These are phyloP conservation scores for Sabellastarte sp. DNA, from an alignment of 2,888 invertebrate species.

Conservation along the genomic window DNA sequence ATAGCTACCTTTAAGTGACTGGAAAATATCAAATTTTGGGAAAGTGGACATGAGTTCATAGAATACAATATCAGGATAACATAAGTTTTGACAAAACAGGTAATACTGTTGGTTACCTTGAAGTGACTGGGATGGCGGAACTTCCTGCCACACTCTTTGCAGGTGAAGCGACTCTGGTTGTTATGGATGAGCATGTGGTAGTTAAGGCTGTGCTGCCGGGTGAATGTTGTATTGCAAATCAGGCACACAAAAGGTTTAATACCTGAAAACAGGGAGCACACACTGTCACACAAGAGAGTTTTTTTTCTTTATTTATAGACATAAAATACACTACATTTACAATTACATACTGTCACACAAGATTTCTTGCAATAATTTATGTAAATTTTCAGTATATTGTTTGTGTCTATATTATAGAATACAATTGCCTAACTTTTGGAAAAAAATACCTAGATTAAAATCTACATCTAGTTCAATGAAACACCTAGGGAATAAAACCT, in stretches of 20 bases:
- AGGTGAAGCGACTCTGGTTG: slow-evolving; percentile 66
- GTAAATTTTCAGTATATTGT: no score
- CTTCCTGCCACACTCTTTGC: slow-evolving; percentile 65
- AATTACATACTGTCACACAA: slow-evolving; percentile 11
- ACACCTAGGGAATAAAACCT: no score
- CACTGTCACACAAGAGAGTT: background rate
- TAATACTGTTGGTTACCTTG: slow-evolving; percentile 45
- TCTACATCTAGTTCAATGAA: no score
- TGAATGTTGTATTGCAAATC: slow-evolving; percentile 65
- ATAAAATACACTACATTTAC: no score
- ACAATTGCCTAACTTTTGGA: no score
- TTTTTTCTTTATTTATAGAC: background rate
- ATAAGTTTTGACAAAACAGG: no score
- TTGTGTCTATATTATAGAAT: no score
- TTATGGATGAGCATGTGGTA: slow-evolving; percentile 68
- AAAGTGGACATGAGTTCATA: no score
- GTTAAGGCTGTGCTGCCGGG: slow-evolving; percentile 66
- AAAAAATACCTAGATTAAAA: no score
- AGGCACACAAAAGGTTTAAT: slow-evolving; percentile 67
- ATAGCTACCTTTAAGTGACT: no score
- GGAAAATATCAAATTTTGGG: no score
- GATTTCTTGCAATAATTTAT: slow-evolving; percentile 18
- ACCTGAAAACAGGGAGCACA: slow-evolving; percentile 48
- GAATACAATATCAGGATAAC: no score
- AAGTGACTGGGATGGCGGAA: slow-evolving; percentile 67